phyloP scores from a whole-genome alignment of 2,113 vertebrate genomes.

The Chamaea fasciata region DNA sequence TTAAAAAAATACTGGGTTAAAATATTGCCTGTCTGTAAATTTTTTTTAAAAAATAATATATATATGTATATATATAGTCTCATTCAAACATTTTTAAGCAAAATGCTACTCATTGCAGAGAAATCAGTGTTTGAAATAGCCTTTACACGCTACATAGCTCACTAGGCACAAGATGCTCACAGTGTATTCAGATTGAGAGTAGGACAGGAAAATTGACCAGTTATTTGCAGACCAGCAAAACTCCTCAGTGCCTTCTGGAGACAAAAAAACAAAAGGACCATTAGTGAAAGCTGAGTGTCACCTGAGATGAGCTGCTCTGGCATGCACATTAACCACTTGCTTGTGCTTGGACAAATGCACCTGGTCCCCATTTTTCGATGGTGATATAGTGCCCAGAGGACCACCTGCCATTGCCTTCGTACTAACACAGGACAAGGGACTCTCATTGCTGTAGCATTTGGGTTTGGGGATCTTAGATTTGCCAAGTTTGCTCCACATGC shows the following conservation, averaged over 20 bases:
- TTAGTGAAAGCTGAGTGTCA: not conserved
- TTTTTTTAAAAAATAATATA: no score
- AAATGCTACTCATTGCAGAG: not conserved
- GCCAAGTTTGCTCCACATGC: not conserved
- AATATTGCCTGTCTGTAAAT: not conserved
- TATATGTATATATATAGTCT: not conserved
- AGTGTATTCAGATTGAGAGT: not conserved
- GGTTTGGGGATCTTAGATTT: not conserved
- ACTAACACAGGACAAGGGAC: accelerated
- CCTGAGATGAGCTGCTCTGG: not conserved
- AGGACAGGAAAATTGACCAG: accelerated
- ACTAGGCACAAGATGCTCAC: not conserved
- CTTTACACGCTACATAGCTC: accelerated
- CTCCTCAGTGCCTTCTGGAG: not conserved
- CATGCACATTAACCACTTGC: accelerated
- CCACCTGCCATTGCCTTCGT: accelerated
- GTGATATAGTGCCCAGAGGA: not conserved
- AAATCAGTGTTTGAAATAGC: not conserved
- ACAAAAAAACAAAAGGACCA: accelerated
- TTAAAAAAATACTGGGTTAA: not conserved
- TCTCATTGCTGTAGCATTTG: not conserved
- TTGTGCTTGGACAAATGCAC: not conserved
- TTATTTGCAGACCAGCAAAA: not conserved
- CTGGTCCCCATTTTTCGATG: accelerated
- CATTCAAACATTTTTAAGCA: not conserved